These are phyloP conservation scores for Drosophila pseudotakahashii DNA, from an alignment of 2,888 invertebrate genomes.

Conservation along the genomic window DNA sequence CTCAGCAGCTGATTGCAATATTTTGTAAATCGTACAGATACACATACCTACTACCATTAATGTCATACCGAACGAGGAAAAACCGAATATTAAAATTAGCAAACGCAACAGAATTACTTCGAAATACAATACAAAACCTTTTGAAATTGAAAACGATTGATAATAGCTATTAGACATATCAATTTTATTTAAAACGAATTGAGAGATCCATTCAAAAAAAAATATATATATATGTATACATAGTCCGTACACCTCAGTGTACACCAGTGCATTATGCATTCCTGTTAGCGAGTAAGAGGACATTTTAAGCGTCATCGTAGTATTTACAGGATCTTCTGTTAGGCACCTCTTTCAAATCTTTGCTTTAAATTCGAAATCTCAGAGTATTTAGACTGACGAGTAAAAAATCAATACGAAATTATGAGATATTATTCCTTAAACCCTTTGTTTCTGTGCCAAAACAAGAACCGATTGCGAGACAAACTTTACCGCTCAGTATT, in stretches of 20 bases:
- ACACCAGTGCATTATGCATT: conserved; percentile 57
- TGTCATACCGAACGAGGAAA: conserved; percentile 22
- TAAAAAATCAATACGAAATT: conserved; percentile 41
- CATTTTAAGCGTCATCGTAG: conserved; percentile 51
- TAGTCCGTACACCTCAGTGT: conserved; percentile 25
- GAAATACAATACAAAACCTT: conserved; percentile 62
- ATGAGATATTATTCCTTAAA: conserved; percentile 18
- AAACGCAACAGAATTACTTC: conserved; percentile 57
- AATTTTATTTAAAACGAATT: conserved; percentile 78
- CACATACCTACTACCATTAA: conserved; percentile 31
- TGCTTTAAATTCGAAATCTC: conserved; percentile 41
- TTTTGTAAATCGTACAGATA: conserved; percentile 36
- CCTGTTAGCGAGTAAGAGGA: conserved; percentile 70
- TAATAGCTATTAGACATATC: conserved; percentile 85
- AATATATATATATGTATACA: conserved; percentile 34
- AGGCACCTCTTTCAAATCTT: conserved; percentile 27
- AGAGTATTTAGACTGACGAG: conserved; percentile 57
- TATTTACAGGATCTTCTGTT: conserved; percentile 27
- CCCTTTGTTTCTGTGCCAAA: conserved; percentile 25
- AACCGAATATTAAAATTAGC: conserved; percentile 18
- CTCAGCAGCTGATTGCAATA: conserved; percentile 42
- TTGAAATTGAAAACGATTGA: conserved; percentile 83
- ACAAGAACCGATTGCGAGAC: conserved; percentile 23
- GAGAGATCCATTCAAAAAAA: conserved; percentile 43
- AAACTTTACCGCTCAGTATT: conserved; percentile 71